Base-by-base conservation (phyloP, 2,113 vertebrate genomes). In the Cygnus buccinator region DNA sequence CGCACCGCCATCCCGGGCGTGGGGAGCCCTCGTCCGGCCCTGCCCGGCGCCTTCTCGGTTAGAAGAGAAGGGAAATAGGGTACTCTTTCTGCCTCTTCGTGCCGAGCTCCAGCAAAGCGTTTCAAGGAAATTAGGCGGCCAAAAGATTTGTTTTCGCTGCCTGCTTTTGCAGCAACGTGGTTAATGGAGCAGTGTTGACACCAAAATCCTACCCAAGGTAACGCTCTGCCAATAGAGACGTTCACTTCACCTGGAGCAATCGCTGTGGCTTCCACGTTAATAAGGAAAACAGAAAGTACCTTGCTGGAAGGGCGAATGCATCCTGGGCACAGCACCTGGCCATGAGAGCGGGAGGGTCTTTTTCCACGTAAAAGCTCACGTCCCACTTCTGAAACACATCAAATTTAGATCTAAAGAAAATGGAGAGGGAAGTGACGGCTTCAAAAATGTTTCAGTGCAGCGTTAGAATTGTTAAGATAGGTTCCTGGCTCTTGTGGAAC, bases 181-280 rank as follows among this genome's bases (percentile, higher is more conserved):
- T 18, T 91, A 17, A 7, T 12, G 19, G 21, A 11, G 12, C 22
- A 3, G 15, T 29, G 37, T 54, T 37, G n/a, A 55, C 59, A 29
- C 9, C 70, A 26, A 84, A 76, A 59, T 63, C 26, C n/a, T 22
- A 2, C 7, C 67, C 11, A 21, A 67, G 59, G 33, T 39, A 70
- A 48, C 37, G 41, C 21, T 73, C 2, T 5, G 0, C 11, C 29
- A 52, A 31, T 4, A 1, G 20, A 79, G 33, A 61, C 10, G 1
- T 18, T 73, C 5, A 0, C 5, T 21, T 66, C 23, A 86, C 35
- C 43, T 63, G n/a, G 44, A 71, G 25, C 19, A 21, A 4, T 9
- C 35, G 37, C 6, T 63, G 59, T 41, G 55, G 6, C 44, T n/a
- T 80, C 79, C 31, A 13, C 14, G 13, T 26, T 66, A 39, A 8